Percentiles rank a stretch among this genome's conserved stretches.
These are phyloP conservation scores for Scaptomyza hsui DNA, from an alignment of 1,140 invertebrate genomes.

Conservation along the genomic window DNA sequence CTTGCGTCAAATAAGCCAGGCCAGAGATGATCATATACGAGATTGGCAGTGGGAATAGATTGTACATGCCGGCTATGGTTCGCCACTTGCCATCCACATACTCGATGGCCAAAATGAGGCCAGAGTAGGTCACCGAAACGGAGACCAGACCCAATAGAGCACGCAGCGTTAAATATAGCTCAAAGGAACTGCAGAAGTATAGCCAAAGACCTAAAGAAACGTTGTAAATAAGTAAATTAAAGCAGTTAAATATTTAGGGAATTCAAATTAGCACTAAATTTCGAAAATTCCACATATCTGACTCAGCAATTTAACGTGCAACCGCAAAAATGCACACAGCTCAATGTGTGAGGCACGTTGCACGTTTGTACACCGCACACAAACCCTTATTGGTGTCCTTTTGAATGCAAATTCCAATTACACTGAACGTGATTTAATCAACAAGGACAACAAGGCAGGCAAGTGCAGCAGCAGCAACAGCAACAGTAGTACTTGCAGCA, in stretches of 20 bases:
- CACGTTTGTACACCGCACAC: not conserved
- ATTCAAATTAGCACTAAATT: not conserved
- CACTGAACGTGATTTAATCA: conserved; percentile 74
- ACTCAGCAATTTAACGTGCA: not conserved
- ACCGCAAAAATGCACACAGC: not conserved
- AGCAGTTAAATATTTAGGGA: too few relatives aligned
- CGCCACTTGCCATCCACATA: conserved; percentile 90
- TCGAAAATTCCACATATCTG: not conserved
- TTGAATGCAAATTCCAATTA: conserved; percentile 76
- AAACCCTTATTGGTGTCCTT: conserved; percentile 68
- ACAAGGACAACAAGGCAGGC: conserved; percentile 65
- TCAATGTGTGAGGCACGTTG: conserved; percentile 1
- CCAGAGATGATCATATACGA: conserved; percentile 90
- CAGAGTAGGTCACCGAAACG: conserved; percentile 89
- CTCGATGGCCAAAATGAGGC: conserved; percentile 89
- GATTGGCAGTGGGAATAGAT: conserved; percentile 89
- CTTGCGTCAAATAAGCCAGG: conserved; percentile 88
- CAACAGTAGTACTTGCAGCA: conserved; percentile 16
- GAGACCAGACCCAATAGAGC: conserved; percentile 88
- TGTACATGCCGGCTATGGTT: conserved; percentile 89
- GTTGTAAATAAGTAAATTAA: conserved; percentile 18
- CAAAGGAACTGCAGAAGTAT: conserved; percentile 87
- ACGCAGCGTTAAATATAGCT: conserved; percentile 87
- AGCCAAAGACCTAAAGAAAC: conserved; percentile 85
- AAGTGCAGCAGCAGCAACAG: conserved; percentile 31